Conservation (phyloP, 2,888 invertebrate genomes). For the Eristalinus sepulchralis region DNA sequence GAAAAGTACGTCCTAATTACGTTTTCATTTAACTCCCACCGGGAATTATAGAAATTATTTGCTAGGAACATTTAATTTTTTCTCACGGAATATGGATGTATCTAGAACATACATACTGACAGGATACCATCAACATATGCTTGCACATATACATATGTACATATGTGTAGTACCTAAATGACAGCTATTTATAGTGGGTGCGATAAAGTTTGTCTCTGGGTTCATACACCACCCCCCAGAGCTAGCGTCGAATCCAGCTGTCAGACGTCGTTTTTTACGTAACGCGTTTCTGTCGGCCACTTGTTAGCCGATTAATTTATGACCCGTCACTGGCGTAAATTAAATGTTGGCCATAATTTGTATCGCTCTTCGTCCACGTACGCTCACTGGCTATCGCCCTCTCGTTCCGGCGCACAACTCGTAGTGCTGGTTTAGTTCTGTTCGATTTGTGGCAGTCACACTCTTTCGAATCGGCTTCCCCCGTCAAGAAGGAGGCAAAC, state of each 20-base stretch:
- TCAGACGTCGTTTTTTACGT: conserved; percentile 48
- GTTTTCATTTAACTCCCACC: too few species aligned
- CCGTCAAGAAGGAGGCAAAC: conserved; percentile 48
- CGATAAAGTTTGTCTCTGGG: not conserved
- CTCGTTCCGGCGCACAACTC: not conserved
- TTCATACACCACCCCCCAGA: conserved; percentile 37
- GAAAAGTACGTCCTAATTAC: too few species aligned
- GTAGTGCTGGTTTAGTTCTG: conserved; percentile 2
- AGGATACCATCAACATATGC: not conserved
- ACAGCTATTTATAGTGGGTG: not conserved
- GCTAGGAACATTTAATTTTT: too few species aligned
- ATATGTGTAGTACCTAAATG: not conserved
- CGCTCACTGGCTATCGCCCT: conserved; percentile 7
- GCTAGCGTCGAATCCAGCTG: conserved; percentile 11
- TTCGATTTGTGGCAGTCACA: not conserved
- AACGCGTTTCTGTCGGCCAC: conserved; percentile 62
- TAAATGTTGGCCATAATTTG: conserved; percentile 63
- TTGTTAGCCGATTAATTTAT: conserved; percentile 66
- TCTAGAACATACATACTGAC: not conserved
- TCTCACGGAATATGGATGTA: not conserved
- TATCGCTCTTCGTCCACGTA: conserved; percentile 13
- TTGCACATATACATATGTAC: too few species aligned
- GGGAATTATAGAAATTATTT: too few species aligned
- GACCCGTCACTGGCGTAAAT: conserved; percentile 66
- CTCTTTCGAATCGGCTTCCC: conserved; percentile 6